A percentile compares a stretch with the other conserved stretches of the same genome.
Conservation (phyloP, 2,113 vertebrate species). For the Leucopsar rothschildi region DNA sequence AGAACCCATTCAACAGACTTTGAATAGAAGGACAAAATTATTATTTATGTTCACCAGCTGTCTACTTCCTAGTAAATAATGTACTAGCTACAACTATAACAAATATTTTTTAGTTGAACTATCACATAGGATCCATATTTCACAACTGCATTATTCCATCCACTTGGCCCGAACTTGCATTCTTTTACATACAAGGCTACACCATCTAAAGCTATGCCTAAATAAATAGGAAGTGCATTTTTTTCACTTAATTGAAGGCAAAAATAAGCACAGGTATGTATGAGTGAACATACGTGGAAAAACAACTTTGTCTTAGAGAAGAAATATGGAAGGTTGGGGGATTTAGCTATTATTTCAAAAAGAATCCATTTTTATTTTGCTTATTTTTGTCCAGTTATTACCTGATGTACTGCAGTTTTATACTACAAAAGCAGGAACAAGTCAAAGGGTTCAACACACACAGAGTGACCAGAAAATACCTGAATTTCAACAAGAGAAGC, state of each 20-base stretch:
- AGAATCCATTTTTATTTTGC: background rate
- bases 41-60: background rate
- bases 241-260: background rate
- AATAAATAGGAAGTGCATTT: background rate
- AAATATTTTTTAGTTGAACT: background rate
- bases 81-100: background rate
- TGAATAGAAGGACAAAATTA: background rate
- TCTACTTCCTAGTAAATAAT: background rate
- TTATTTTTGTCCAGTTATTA: background rate
- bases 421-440: background rate
- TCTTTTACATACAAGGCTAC: background rate
- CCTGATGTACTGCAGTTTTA: background rate
- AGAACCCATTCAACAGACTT: background rate
- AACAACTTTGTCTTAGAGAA: background rate
- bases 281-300: background rate
- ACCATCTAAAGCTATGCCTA: background rate
- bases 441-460: background rate
- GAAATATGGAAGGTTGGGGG: background rate
- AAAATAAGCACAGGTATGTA: background rate
- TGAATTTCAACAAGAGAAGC: background rate
- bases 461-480: background rate
- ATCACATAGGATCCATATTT: background rate
- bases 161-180: background rate
- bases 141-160: background rate
- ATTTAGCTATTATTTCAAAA: background rate